Percentiles rank a stretch among this genome's conserved stretches.
Conservation (phyloP, 2,888 invertebrate genomes). For the Netelia inedita region DNA sequence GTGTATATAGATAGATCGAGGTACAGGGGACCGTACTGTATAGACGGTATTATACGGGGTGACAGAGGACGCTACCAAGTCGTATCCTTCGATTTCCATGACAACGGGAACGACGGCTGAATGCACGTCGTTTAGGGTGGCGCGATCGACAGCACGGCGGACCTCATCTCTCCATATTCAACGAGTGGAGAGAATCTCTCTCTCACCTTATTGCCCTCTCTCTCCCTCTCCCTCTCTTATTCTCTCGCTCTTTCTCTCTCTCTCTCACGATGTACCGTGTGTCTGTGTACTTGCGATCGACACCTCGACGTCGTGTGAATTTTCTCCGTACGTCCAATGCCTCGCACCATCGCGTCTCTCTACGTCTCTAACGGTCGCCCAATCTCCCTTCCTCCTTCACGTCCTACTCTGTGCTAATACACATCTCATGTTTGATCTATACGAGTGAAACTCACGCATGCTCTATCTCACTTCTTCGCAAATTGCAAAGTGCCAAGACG, state of each 20-base stretch:
- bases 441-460: slow-evolving; percentile 9
- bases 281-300: slow-evolving; percentile 44
- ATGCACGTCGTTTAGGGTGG: slow-evolving; percentile 78
- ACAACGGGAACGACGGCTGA: slow-evolving; percentile 73
- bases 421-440: slow-evolving; percentile 27
- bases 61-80: slow-evolving; percentile 68
- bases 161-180: slow-evolving; percentile 77
- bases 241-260: slow-evolving; percentile 64
- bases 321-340: slow-evolving; percentile 15
- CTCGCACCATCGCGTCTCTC: slow-evolving; percentile 5
- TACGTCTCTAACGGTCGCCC: slow-evolving; percentile 2
- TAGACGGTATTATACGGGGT: slow-evolving; percentile 64
- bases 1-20: slow-evolving; percentile 66
- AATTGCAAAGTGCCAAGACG: slow-evolving; percentile 46
- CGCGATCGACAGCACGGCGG: slow-evolving; percentile 79
- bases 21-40: slow-evolving; percentile 36
- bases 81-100: slow-evolving; percentile 75
- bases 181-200: slow-evolving; percentile 76
- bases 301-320: slow-evolving; percentile 77
- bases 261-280: slow-evolving; percentile 69
- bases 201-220: slow-evolving; percentile 74
- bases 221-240: neutral
- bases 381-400: slow-evolving; percentile 7
- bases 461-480: slow-evolving; percentile 43
- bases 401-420: neutral